These are phyloP conservation scores for Pantelozetes paolii DNA, from an alignment of 2,888 invertebrate species.

Conservation along the genomic window DNA sequence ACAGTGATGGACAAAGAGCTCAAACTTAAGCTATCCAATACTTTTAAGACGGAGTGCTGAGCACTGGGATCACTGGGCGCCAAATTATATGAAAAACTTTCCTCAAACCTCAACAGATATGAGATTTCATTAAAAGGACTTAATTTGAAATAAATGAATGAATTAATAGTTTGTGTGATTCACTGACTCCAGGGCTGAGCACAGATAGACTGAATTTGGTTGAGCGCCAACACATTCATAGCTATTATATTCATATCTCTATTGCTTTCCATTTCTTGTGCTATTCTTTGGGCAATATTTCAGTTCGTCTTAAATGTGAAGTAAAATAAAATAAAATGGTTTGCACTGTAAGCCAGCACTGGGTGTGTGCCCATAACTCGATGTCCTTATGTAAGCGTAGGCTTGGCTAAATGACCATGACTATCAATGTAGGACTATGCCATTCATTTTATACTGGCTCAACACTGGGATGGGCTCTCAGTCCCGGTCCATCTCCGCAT, in stretches of 20 bases:
- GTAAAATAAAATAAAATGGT: not conserved
- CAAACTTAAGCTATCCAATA: no score
- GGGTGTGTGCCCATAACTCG: conserved; percentile 33
- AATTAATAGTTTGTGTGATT: no score
- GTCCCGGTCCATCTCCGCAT: conserved; percentile 33
- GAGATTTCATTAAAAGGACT: no score
- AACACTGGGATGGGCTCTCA: conserved; percentile 26
- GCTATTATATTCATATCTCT: not conserved
- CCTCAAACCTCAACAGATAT: not conserved
- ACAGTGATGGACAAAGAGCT: no score
- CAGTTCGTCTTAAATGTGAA: not conserved
- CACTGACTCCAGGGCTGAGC: no score
- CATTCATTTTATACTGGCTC: conserved; percentile 24
- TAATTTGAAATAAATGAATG: no score
- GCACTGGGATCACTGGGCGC: no score
- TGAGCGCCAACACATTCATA: no score
- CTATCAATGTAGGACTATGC: conserved; percentile 35
- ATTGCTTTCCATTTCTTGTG: conserved; percentile 7
- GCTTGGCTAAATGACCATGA: conserved; percentile 39
- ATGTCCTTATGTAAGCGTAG: conserved; percentile 37
- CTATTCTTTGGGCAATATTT: conserved; percentile 26
- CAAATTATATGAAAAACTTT: no score
- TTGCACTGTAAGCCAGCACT: not conserved
- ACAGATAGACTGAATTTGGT: no score
- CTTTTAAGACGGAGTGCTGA: no score